Evolutionary conservation across 2,888 invertebrate genomes (phyloP), one percentile per base, ranked within the genome.

Genomic region (Temnothorax unifasciatus): DNA sequence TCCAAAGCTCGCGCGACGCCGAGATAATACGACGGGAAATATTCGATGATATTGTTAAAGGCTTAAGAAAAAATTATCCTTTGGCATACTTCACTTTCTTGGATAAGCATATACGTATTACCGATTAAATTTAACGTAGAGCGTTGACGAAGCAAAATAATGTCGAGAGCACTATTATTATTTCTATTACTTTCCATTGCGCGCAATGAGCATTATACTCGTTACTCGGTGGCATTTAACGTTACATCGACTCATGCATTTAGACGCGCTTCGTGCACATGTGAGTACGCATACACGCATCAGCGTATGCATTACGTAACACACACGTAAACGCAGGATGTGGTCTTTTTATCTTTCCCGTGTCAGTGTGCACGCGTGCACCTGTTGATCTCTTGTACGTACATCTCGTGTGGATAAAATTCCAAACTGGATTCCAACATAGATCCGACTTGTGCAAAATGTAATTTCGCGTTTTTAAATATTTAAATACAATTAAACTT

Each of bases 241-340:
- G 5, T 74, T 59, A 74, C 47, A 25, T 59, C 38, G 57, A 44
- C 38, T 57, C 15, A n/a, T 44, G 11, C 15, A 57, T n/a, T 15
- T 38, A 79, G 73, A 34, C 44, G 59, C 25, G 57, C 44, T 21
- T 29, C 76, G 9, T 38, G 76, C 38, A 41, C 74, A 6, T 47
- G 15, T 29, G 3, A 29, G 29, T 29, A 47, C 61, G 34, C 59
- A n/a, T 38, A n/a, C 34, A 82, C 29, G 21, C 47, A 64, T 61
- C 25, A 8, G 5, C 11, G 50, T 61, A 15, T 18, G n/a, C 34
- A n/a, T 82, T 82, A 79, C 44, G 44, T 63, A 82, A 82, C 21
- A n/a, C 38, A 41, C 21, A 38, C 50, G 44, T 82, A 81, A 82
- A 74, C 34, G 81, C 79, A 75, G 82, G 81, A 82, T 79, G 63